Base-by-base conservation (phyloP, 2,113 vertebrate species). In the Bos indicus region DNA sequence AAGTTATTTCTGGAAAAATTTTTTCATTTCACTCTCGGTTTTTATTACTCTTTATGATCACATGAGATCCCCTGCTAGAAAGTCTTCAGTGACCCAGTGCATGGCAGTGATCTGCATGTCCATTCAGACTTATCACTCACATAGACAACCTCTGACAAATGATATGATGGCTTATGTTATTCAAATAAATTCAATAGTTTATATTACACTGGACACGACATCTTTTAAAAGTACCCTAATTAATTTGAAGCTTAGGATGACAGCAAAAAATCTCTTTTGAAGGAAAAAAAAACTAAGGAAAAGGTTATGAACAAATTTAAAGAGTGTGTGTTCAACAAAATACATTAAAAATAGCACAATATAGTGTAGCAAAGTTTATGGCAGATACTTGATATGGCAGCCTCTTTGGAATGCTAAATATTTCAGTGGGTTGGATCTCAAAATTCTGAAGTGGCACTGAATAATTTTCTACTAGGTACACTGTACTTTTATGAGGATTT, bases 401-500 rank as follows among this genome's bases (percentile, higher is more conserved):
- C 25, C 48, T 62, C 56, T 95, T 98, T 87, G 91, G 60, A 91
- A 91, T 74, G 92, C 94, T 96, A 78, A 94, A 94, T 83, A 74
- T 48, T 93, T 96, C 52, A 19, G 1, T 94, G 30, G 40, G 23
- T 84, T 93, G 33, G 19, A 90, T 64, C 40, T 95, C 90, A 95
- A 94, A 92, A 95, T 67, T 94, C 87, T 95, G 43, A 92, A 94
- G 21, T 13, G 7, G 71, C 23, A 80, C 30, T 91, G 48, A 84
- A 90, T 87, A 80, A 74, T 91, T 93, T 93, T 93, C 86, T 93
- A 28, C 52, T 64, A 36, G 48, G 85, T 54, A 43, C 6, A 7
- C 80, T 93, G 95, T 94, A 96, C 95, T 98, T 96, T 97, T 91
- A 85, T 13, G 16, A 97, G 87, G 96, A 96, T 96, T 96, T 96